Conservation (phyloP, 2,888 invertebrate species). For the Agriopis leucophaearia region DNA sequence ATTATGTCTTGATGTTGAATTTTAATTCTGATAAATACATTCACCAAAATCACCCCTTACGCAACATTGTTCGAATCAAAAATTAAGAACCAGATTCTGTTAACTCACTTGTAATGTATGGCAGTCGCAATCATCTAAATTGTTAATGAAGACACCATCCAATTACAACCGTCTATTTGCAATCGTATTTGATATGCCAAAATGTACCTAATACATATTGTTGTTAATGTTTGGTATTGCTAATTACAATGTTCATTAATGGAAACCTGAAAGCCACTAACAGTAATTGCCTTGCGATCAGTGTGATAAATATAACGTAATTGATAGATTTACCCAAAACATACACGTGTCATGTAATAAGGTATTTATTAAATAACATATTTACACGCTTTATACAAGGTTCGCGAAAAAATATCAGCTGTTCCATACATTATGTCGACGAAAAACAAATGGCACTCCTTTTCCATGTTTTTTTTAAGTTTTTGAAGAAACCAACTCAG, state of each 20-base stretch:
- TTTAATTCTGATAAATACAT: neutral
- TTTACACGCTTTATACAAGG: too few relatives aligned
- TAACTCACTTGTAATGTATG: neutral
- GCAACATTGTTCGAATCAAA: neutral
- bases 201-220: conserved; percentile 22
- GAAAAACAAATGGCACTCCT: too few relatives aligned
- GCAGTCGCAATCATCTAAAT: conserved; percentile 17
- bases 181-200: conserved; percentile 7
- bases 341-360: too few relatives aligned
- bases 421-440: too few relatives aligned
- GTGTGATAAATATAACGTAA: conserved; percentile 2
- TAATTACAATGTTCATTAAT: conserved; percentile 27
- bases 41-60: neutral
- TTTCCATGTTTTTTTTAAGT: too few relatives aligned
- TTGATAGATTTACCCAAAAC: neutral
- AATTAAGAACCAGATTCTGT: conserved; percentile 3
- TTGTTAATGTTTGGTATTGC: conserved; percentile 25
- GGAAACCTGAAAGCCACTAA: conserved; percentile 35
- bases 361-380: neutral
- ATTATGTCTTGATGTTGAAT: neutral
- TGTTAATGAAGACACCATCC: conserved; percentile 22
- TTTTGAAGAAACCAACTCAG: too few relatives aligned
- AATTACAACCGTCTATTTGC: conserved; percentile 19
- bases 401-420: too few relatives aligned
- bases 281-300: conserved; percentile 17